Conservation (phyloP, 2,888 invertebrate genomes). For the Limnephilus auricula region DNA sequence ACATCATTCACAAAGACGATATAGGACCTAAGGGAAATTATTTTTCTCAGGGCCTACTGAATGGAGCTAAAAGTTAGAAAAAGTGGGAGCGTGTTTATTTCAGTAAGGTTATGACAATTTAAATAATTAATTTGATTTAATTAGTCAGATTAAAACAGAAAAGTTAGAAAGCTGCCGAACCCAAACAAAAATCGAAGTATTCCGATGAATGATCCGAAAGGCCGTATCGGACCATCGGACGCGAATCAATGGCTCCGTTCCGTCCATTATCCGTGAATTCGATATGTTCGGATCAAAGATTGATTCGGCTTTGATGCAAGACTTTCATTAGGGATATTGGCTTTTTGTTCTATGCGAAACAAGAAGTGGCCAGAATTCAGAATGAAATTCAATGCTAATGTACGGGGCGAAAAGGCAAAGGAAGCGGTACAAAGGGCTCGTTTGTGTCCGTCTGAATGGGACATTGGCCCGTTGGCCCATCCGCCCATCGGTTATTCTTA, state of each 20-base stretch:
- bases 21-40: no score
- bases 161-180: not conserved
- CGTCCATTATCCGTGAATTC: slow-evolving; percentile 49
- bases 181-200: slow-evolving; percentile 16
- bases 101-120: not conserved
- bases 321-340: slow-evolving; percentile 67
- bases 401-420: slow-evolving; percentile 38
- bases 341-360: slow-evolving; percentile 65
- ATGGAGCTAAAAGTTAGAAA: no score
- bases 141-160: not conserved
- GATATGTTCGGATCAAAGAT: slow-evolving; percentile 52
- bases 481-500: slow-evolving; percentile 2
- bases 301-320: slow-evolving; percentile 60
- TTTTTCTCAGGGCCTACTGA: no score
- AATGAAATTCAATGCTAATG: slow-evolving; percentile 42
- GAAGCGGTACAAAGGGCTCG: slow-evolving; percentile 42
- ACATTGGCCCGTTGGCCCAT: slow-evolving; percentile 33
- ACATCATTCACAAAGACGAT: no score
- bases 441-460: slow-evolving; percentile 44
- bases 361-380: slow-evolving; percentile 59
- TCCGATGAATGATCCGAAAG: slow-evolving; percentile 25
- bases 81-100: no score
- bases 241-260: slow-evolving; percentile 6
- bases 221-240: slow-evolving; percentile 3
- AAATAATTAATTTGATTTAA: not conserved